Percentiles rank a stretch among this genome's conserved stretches.
These are phyloP conservation scores for Gavialis gangeticus DNA, from an alignment of 2,113 vertebrate species.

Conservation along the genomic window DNA sequence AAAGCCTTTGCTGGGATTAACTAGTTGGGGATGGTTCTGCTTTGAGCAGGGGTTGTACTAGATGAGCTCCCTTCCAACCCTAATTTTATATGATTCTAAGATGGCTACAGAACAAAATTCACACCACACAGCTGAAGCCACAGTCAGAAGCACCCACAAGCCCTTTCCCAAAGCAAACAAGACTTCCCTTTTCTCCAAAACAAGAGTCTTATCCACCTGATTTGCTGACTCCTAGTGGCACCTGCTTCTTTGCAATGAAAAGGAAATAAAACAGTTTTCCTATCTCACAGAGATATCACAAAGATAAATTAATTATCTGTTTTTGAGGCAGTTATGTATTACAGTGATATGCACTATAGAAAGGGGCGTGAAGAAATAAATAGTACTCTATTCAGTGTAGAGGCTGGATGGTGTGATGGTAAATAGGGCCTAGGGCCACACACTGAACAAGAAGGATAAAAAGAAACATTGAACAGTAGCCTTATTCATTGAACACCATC, in stretches of 20 bases:
- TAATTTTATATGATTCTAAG: too few relatives aligned
- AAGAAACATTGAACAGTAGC: not conserved
- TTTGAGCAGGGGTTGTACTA: too few relatives aligned
- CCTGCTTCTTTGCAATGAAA: not conserved
- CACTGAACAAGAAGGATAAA: not conserved
- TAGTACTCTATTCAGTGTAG: constrained; percentile 38
- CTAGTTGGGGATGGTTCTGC: too few relatives aligned
- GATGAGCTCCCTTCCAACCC: too few relatives aligned
- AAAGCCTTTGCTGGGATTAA: too few relatives aligned
- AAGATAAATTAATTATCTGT: constrained; percentile 44
- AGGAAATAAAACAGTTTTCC: constrained; percentile 17
- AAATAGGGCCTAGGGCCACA: constrained; percentile 15
- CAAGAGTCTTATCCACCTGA: too few relatives aligned
- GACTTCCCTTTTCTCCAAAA: too few relatives aligned
- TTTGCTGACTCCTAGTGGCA: too few relatives aligned
- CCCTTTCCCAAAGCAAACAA: too few relatives aligned
- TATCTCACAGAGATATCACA: not conserved
- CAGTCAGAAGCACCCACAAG: too few relatives aligned
- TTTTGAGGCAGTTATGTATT: not conserved
- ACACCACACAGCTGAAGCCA: too few relatives aligned
- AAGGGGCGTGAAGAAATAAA: constrained; percentile 37
- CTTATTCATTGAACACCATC: not conserved
- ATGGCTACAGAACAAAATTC: too few relatives aligned
- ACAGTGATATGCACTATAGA: not conserved
- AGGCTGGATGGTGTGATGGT: not conserved